Evolutionary conservation across 2,888 invertebrate species (phyloP).

Genomic region (Uloborus plumipes): DNA sequence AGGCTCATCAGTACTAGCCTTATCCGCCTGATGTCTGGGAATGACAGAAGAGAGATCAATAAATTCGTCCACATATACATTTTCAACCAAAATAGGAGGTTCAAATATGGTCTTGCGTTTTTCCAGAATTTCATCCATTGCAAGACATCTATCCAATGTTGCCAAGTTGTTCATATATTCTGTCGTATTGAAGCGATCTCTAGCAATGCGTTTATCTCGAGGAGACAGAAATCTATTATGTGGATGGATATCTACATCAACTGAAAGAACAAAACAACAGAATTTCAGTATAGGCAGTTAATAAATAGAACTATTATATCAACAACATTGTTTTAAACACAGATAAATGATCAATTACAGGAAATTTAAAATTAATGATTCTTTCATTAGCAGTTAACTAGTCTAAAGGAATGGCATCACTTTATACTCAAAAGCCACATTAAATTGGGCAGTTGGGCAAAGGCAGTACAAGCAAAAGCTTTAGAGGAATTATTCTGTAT

Average conservation of each 20-base stretch:
- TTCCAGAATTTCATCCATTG: slow-evolving; percentile 62
- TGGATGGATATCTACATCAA: not conserved
- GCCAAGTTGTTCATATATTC: slow-evolving; percentile 64
- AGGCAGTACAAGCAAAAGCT: too few species aligned
- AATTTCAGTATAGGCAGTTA: too few species aligned
- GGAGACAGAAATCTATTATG: too few species aligned
- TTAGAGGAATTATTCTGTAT: too few species aligned
- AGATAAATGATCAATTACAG: too few species aligned
- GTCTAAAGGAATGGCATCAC: too few species aligned
- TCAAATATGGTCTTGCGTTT: slow-evolving; percentile 60
- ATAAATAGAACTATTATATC: too few species aligned
- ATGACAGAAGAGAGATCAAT: slow-evolving; percentile 57
- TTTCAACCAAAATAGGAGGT: slow-evolving; percentile 47
- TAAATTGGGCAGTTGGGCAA: too few species aligned
- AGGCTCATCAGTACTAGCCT: slow-evolving; percentile 32
- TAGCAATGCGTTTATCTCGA: slow-evolving; percentile 18
- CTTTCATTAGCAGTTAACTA: too few species aligned
- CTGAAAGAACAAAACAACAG: not conserved
- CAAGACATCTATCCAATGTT: slow-evolving; percentile 55
- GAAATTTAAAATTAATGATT: too few species aligned
- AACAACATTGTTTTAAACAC: too few species aligned
- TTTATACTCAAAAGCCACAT: too few species aligned
- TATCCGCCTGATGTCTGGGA: slow-evolving; percentile 25
- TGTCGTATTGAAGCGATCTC: slow-evolving; percentile 59
- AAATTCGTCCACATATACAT: slow-evolving; percentile 54